Evolutionary conservation across 1,140 invertebrate species (phyloP), one percentile per base, ranked within the genome.

Genomic region (Caerostris extrusa): DNA sequence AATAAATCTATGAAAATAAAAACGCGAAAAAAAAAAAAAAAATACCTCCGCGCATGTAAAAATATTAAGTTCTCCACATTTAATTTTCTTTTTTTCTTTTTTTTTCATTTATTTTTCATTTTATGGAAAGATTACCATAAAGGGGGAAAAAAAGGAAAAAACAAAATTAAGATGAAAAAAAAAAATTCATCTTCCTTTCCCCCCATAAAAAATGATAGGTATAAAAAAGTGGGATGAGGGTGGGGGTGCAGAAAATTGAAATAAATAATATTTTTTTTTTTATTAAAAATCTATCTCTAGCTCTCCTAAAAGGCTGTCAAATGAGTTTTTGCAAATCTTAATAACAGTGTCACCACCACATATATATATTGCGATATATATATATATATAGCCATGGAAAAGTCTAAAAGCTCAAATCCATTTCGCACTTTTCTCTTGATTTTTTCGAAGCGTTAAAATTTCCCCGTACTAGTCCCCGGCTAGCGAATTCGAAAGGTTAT

Each of bases 311-410:
- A 64, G 14, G 57, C 85, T 64, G 85, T 93, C 92, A 89, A 93
- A 93, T 89, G 92, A 93, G 92, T 88, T 82, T 91, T 60, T 82
- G 58, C 55, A 61, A 34, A 89, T 93, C 85, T 93, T 93, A 93
- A 93, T 93, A 93, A 93, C 92, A 89, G 92, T 93, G 92, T 93
- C 92, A 93, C 92, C 85, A 67, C 56, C 92, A 81, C 71, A 82
- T 93, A 61, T 93, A 91, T 87, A 93, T 71, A 87, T 87, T 77
- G 3, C 50, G 86, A 89, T 64, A 56, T 64, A 88, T 88, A 93
- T n/a, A 93, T 81, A 34, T 34, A 89, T 19, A 87, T 58, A 90
- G 67, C 61, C 8, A 56, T 8, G n/a, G 60, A 67, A 93, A 77
- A 87, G 85, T 87, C 61, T 87, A 88, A 93, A 82, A 82, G 86